These are phyloP conservation scores for Lasioglossum zephyrum DNA, from an alignment of 2,888 invertebrate genomes.

Conservation along the genomic window DNA sequence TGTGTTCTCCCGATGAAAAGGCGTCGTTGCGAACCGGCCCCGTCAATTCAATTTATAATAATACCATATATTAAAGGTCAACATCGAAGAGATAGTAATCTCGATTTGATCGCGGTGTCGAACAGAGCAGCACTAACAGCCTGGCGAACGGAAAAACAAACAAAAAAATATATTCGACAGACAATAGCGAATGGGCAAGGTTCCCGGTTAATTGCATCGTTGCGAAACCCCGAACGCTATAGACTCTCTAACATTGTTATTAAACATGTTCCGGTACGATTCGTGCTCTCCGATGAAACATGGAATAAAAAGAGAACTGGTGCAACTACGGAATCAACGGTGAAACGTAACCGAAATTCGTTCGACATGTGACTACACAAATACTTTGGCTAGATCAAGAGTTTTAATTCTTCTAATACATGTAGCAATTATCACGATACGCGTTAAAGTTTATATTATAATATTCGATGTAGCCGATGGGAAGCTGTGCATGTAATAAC, in stretches of 20 bases:
- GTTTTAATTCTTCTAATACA: no score
- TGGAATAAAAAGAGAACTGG: neutral
- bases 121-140: neutral
- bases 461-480: neutral
- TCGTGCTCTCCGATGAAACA: neutral
- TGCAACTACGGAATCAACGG: neutral
- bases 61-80: conserved; percentile 7
- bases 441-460: no score
- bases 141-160: neutral
- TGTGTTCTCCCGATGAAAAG: neutral
- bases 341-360: neutral
- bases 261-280: neutral
- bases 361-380: no score
- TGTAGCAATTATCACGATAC: no score
- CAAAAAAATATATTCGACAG: neutral
- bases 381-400: no score
- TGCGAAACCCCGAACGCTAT: neutral
- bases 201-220: neutral
- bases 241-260: neutral
- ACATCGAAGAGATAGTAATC: conserved; percentile 2
- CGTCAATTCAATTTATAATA: conserved; percentile 9
- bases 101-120: neutral
- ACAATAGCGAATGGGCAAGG: conserved; percentile 15
- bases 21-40: neutral
- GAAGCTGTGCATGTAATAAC: neutral